Percentiles rank a stretch among this genome's conserved stretches.
Conservation (phyloP, 2,888 invertebrate species). For the Nephrotoma flavescens region DNA sequence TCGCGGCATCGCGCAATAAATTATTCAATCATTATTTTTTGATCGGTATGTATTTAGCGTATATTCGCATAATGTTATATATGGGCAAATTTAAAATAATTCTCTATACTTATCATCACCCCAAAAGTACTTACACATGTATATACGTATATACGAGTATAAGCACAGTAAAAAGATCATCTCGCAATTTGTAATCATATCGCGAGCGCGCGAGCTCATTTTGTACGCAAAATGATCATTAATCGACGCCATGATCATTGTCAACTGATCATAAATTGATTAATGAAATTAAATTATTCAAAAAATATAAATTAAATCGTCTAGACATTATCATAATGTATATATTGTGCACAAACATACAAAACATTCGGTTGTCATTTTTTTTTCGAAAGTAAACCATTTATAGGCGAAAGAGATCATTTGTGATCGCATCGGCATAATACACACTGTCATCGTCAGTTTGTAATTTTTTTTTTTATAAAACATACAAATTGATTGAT, state of each 20-base stretch:
- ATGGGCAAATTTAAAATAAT: background rate
- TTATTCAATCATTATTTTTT: background rate
- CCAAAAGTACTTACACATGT: background rate
- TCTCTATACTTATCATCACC: background rate
- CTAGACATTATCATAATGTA: background rate
- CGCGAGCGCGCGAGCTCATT: background rate
- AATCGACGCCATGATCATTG: background rate
- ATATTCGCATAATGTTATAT: background rate
- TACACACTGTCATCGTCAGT: background rate
- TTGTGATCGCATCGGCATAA: background rate
- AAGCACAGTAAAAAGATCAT: background rate
- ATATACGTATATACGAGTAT: background rate
- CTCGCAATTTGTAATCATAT: background rate
- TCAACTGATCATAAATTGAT: background rate
- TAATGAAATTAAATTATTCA: background rate
- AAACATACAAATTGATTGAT: background rate
- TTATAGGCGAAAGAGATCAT: background rate
- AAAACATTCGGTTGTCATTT: background rate
- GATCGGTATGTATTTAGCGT: background rate
- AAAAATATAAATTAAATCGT: background rate
- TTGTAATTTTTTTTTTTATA: background rate
- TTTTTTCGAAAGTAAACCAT: background rate
- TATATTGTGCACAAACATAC: background rate
- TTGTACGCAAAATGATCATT: background rate
- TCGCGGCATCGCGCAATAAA: background rate